Percentiles rank a stretch among this genome's conserved stretches.
Evolutionary conservation across 2,113 vertebrate genomes (phyloP).

Genomic region (Syrmaticus mikado): DNA sequence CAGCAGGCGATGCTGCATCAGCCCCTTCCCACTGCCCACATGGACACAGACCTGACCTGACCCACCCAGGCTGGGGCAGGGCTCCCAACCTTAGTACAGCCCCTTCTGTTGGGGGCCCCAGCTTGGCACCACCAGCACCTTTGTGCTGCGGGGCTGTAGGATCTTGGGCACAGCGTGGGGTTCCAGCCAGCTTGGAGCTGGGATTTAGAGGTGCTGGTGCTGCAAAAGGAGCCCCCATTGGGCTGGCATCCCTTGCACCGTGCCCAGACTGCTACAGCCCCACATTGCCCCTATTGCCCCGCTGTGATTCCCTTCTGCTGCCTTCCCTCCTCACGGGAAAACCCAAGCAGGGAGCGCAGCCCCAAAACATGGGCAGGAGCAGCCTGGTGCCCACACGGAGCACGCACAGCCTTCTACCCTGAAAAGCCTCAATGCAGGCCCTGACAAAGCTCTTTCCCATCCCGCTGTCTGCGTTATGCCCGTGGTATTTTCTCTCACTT

Average conservation of each 20-base stretch:
- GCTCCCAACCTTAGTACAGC: accelerated
- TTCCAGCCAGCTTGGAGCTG: background rate
- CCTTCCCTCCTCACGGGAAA: accelerated
- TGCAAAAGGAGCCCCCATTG: background rate
- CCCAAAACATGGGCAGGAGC: background rate
- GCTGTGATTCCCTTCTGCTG: background rate
- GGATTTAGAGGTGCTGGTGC: background rate
- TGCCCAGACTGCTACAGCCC: accelerated
- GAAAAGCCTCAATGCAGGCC: background rate
- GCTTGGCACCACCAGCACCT: background rate
- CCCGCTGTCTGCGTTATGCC: background rate
- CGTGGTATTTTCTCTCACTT: background rate
- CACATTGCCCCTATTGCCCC: accelerated
- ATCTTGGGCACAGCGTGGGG: accelerated
- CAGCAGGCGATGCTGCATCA: background rate
- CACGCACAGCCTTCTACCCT: background rate
- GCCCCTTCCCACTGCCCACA: background rate
- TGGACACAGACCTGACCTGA: background rate
- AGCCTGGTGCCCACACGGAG: background rate
- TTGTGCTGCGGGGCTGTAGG: accelerated
- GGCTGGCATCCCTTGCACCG: background rate
- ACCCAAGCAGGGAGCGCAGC: accelerated
- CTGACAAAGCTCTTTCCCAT: background rate
- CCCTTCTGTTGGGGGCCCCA: background rate
- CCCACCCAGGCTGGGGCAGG: background rate